Evolutionary conservation across 2,888 invertebrate species (phyloP), one percentile per base, ranked within the genome.

Genomic region (Polydrusus pterygomalis): DNA sequence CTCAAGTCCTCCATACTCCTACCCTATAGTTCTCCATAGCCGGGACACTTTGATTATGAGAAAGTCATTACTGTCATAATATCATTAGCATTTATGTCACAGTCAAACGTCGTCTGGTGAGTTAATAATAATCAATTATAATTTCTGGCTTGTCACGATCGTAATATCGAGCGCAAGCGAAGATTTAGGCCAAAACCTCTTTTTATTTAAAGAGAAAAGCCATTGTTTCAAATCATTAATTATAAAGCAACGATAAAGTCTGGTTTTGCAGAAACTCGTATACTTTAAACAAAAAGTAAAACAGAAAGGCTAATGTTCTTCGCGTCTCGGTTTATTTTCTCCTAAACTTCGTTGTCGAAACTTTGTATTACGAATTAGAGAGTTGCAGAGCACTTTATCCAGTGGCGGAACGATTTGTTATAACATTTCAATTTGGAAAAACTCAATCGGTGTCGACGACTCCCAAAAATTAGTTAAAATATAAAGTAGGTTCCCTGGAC

Each of bases 351-450:
- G 40, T 18, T 68, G 68, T 54, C 40, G 51, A 54, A 51, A 51
- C 51, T 68, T 68, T 51, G 54, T 68, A 51, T 68, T 54, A 68
- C 18, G 68, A 51, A 68, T 68, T 68, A 68, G 58, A 54, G 49
- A 40, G 54, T 65, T 65, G 49, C 25, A 10, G 45, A 30, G 63
- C 47, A 58, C 34, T 58, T 58, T 58, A 15, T 34, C 34, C 58
- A 58, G 34, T 58, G 58, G 58, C 10, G 58, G 25, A 47, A 25
- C 25, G 5, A 25, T 25, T 3, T 5, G 25, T 25, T 25, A 25
- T 25, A 25, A 3, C 1, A 25, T 25, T 3, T 5, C 25, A n/a
- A n/a, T n/a, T n/a, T n/a, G n/a, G n/a, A n/a, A n/a, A n/a, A n/a
- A n/a, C n/a, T n/a, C n/a, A n/a, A n/a, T n/a, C n/a, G n/a, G n/a